Base-by-base conservation (phyloP, 2,888 invertebrate species). In the Plutella xylostella region DNA sequence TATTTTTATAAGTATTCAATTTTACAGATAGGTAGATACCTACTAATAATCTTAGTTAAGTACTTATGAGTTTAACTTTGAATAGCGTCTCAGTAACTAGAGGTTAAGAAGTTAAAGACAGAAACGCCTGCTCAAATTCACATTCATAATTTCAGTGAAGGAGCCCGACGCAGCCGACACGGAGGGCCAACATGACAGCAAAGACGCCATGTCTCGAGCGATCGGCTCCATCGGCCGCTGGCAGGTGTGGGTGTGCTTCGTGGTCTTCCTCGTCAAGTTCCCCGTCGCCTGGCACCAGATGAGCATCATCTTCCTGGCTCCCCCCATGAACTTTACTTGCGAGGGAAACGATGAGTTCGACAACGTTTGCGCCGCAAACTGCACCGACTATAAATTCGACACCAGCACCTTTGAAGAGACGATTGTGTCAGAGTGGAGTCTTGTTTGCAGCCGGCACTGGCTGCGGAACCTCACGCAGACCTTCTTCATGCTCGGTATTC, bases 271-370 rank as follows among this genome's bases (percentile, higher is more conserved):
- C 9, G 87, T 90, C 44, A 92, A 92, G 69, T 90, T 92, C 60
- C 92, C 92, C 0, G 90, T 91, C 1, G 92, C 92, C 0, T 93
- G 92, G 92, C 92, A 92, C 62, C 92, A 92, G 58, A 85, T 92
- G 65, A 90, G 89, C 50, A 91, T 92, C 49, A 89, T 92, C 47
- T 92, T 93, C 60, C 84, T 92, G 50, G 90, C 92, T 5, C 91
- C 92, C 0, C 88, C 89, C 0, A 86, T 86, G 44, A 72, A 85
- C 15, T 88, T 85, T 56, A 83, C 78, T 17, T 90, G 90, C 58
- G 55, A 63, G 0, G 51, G 55, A 1, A 48, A 43, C 44, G 71
- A 66, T 42, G 49, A 61, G 14, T 86, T 79, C 44, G 85, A 85
- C 38, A 85, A 71, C 35, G 48, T 60, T 1, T 90, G 90, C 57